Percentiles rank a stretch among this genome's conserved stretches.
These are phyloP conservation scores for Cyanoramphus novaezelandiae DNA, from an alignment of 2,113 vertebrate genomes.

Conservation along the genomic window DNA sequence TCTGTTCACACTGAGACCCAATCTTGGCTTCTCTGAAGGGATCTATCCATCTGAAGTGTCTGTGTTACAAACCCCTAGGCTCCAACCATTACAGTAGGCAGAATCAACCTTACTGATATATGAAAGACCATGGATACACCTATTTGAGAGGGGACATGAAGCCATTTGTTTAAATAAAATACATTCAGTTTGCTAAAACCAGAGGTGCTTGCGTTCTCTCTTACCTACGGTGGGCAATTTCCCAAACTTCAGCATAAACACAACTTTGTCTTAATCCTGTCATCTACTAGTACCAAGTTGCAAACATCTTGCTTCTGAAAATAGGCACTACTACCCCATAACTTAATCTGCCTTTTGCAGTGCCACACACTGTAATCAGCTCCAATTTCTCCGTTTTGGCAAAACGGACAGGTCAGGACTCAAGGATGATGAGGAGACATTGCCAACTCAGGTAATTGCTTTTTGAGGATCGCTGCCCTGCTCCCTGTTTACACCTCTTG, in stretches of 20 bases:
- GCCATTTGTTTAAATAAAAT: background rate
- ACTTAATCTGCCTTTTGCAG: background rate
- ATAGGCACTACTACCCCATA: background rate
- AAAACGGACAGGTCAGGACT: background rate
- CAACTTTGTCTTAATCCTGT: background rate
- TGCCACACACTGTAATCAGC: background rate
- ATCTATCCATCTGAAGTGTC: background rate
- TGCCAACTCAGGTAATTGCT: rapidly evolving
- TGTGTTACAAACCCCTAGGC: background rate
- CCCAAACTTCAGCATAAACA: background rate
- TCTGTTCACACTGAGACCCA: background rate
- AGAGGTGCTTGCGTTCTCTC: background rate
- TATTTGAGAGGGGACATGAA: background rate
- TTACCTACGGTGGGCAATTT: rapidly evolving
- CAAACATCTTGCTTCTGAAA: background rate
- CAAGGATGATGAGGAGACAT: background rate
- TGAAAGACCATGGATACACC: background rate
- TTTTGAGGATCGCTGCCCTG: background rate
- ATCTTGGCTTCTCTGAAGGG: background rate
- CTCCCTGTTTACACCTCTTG: background rate
- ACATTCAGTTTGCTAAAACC: background rate
- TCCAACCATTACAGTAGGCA: background rate
- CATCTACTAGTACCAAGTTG: background rate
- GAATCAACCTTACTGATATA: rapidly evolving
- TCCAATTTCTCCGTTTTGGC: background rate